These are phyloP conservation scores for Calcarius lapponicus DNA, from an alignment of 2,797 vertebrate species.

Conservation along the genomic window DNA sequence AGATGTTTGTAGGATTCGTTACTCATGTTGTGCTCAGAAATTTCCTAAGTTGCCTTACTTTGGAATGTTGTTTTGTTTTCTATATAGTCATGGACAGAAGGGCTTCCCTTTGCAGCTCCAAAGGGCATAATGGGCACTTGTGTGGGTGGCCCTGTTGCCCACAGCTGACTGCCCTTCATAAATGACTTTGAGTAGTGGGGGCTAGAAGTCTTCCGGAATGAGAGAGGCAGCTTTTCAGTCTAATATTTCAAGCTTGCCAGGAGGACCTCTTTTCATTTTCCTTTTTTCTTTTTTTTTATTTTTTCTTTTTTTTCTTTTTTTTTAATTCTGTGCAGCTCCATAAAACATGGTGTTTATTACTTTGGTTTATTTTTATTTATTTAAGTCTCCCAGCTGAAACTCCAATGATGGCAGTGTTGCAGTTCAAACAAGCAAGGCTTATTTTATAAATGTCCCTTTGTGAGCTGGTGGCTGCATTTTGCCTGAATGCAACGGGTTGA, in stretches of 20 bases:
- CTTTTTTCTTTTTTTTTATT: no score
- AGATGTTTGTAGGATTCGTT: neutral
- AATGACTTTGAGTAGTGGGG: conserved; percentile 16
- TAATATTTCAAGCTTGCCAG: conserved; percentile 57
- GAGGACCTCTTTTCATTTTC: neutral
- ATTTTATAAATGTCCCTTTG: conserved; percentile 77
- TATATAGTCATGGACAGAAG: fast-evolving
- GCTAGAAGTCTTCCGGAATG: conserved; percentile 36
- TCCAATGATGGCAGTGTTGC: conserved; percentile 62
- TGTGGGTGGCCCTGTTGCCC: neutral
- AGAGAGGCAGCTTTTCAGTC: conserved; percentile 6
- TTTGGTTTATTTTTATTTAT: conserved; percentile 80
- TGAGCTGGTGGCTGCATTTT: conserved; percentile 56
- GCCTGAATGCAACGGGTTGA: conserved; percentile 35
- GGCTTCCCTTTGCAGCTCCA: fast-evolving
- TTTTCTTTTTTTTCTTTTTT: neutral
- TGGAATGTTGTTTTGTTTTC: neutral
- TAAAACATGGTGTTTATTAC: conserved; percentile 80
- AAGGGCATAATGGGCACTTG: neutral
- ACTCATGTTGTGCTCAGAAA: neutral
- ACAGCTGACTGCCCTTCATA: neutral
- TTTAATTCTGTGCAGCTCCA: conserved; percentile 29
- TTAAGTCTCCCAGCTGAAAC: conserved; percentile 70
- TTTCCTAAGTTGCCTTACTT: neutral
- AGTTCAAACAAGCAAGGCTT: conserved; percentile 71